phyloP scores from a whole-genome alignment of 2,113 vertebrate genomes.

The Pelecanus crispus region DNA sequence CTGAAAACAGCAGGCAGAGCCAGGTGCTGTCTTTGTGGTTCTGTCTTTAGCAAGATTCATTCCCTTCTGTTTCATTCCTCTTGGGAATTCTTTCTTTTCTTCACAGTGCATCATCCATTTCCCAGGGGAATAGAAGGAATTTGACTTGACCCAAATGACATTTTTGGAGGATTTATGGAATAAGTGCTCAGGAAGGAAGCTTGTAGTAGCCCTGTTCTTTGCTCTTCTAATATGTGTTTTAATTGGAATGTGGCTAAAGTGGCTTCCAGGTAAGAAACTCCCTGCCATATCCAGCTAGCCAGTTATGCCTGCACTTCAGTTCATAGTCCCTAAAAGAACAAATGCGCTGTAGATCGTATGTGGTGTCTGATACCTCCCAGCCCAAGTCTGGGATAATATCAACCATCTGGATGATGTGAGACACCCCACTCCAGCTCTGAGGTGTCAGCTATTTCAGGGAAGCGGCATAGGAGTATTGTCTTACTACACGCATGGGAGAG shows the following conservation, averaged over 20 bases:
- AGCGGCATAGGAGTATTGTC: not conserved
- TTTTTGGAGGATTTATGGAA: not conserved
- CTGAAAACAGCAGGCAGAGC: no score
- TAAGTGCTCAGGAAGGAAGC: not conserved
- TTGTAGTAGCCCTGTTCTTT: not conserved
- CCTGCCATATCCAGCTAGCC: not conserved
- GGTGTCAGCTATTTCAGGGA: not conserved
- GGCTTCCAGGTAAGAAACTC: not conserved
- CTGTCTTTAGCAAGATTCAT: no score
- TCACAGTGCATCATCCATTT: not conserved
- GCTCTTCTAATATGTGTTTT: not conserved
- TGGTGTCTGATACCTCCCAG: not conserved
- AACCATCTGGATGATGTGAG: not conserved
- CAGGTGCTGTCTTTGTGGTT: no score
- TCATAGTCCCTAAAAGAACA: not conserved
- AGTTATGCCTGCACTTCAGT: not conserved
- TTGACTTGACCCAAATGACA: not conserved
- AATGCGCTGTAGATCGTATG: no score
- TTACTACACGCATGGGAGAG: not conserved
- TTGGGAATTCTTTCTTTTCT: no score
- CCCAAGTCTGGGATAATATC: not conserved
- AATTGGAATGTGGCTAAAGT: no score
- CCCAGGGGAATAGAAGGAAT: not conserved
- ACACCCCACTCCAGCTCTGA: not conserved
- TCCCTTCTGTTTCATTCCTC: no score